Evolutionary conservation across 92 coral and sea anemone genomes (phyloP).

Genomic region (Zoanthus sansibaricus): DNA sequence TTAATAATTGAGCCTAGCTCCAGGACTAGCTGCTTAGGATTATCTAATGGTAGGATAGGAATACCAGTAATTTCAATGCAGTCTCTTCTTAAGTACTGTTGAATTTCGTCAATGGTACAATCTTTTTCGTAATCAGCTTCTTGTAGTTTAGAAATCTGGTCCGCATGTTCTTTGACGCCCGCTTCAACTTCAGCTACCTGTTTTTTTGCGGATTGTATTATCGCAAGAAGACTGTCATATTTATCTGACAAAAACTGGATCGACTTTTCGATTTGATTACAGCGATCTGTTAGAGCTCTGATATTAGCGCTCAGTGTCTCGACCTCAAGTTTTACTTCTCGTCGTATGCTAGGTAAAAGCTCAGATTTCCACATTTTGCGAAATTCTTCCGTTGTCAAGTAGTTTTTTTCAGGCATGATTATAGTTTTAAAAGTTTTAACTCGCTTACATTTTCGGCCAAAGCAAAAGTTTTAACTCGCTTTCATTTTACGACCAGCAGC

Average conservation of each 20-base stretch:
- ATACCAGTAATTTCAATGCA: conserved; percentile 14
- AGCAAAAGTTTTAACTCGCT: too few species aligned
- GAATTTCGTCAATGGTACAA: not conserved
- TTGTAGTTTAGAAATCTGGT: not conserved
- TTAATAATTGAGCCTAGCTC: conserved; percentile 37
- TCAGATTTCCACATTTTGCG: not conserved
- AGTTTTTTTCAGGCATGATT: too few species aligned
- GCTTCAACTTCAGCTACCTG: not conserved
- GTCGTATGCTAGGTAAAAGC: conserved; percentile 1
- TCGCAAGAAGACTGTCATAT: conserved; percentile 25
- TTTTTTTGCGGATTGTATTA: not conserved
- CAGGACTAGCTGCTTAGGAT: not conserved
- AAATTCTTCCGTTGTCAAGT: not conserved
- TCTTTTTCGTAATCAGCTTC: not conserved
- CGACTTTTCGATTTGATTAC: conserved; percentile 2
- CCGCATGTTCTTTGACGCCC: not conserved
- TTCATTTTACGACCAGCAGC: too few species aligned
- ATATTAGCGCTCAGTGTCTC: conserved; percentile 10
- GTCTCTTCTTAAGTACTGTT: not conserved
- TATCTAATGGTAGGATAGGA: not conserved
- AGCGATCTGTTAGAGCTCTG: not conserved
- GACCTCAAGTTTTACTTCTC: not conserved
- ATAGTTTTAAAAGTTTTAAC: too few species aligned
- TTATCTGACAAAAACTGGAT: not conserved
- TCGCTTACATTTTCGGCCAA: too few species aligned